Evolutionary conservation across 2,888 invertebrate genomes (phyloP), one percentile per base, ranked within the genome.

Genomic region (Torymus texanus): DNA sequence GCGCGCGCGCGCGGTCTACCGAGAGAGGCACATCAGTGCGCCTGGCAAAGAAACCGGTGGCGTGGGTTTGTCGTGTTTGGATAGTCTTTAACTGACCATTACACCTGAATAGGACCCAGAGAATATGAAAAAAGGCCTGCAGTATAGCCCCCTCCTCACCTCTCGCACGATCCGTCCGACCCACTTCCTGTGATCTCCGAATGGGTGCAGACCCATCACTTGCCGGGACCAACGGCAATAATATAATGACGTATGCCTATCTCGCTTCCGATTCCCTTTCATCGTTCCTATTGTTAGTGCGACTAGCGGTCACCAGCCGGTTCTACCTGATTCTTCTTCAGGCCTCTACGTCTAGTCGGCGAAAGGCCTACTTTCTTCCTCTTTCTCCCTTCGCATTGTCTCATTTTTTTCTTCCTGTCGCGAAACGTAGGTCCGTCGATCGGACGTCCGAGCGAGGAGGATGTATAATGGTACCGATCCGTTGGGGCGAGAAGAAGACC

Each of bases 51-150:
- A 53, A 41, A 85, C 87, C 86, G 87, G 84, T 85, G 85, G 29
- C 41, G 41, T 67, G 84, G 84, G 84, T 83, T 79, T 75, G 78
- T 79, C 84, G 82, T 88, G 86, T 87, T 88, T 88, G 87, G 87
- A 88, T 87, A 86, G 88, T 87, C 86, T 87, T 89, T 86, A 88
- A 88, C 89, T 89, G 89, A 89, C 89, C 89, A 90, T 89, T 89
- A 88, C 90, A 89, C 89, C 88, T 88, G 89, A 90, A 90, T 89
- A 84, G 86, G 83, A 14, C 58, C 13, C 56, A n/a, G 10, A 78
- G 81, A 82, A 78, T 78, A 83, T 85, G 86, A 88, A 88, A 85
- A 89, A 88, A 87, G 86, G 87, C 84, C 8, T 8, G 41, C 21
- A 21, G 21, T 8, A 41, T 8, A 87, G 86, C 85, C 84, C 81